phyloP scores from a whole-genome alignment of 2,888 invertebrate species.

The Oxycera nigricornis region DNA sequence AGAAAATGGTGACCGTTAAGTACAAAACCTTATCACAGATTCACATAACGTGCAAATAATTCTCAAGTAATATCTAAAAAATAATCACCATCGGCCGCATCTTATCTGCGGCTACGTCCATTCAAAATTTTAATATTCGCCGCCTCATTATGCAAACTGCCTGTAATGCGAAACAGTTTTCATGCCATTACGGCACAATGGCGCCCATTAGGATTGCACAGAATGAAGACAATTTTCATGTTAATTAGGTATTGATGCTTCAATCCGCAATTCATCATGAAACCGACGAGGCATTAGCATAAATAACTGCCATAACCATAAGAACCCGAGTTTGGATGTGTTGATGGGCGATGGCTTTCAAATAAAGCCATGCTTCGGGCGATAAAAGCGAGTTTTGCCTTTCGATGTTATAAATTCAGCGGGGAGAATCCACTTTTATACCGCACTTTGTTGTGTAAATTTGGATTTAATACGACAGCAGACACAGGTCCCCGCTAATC shows the following conservation, averaged over 20 bases:
- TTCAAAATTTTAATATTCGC: too few species aligned
- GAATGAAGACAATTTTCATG: slow-evolving; percentile 32
- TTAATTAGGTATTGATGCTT: slow-evolving; percentile 39
- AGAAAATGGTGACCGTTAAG: too few species aligned
- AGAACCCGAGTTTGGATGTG: slow-evolving; percentile 4
- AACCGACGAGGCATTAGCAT: slow-evolving; percentile 32
- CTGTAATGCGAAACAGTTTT: slow-evolving; percentile 31
- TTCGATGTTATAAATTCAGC: too few species aligned
- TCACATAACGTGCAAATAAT: too few species aligned
- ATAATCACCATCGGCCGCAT: too few species aligned
- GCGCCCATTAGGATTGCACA: slow-evolving; percentile 33
- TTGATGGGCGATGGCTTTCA: neutral
- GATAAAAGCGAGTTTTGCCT: slow-evolving; percentile 9
- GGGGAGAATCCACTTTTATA: slow-evolving; percentile 31
- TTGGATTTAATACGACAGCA: slow-evolving; percentile 15
- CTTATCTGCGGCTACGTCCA: too few species aligned
- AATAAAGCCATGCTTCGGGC: slow-evolving; percentile 8
- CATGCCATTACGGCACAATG: slow-evolving; percentile 22
- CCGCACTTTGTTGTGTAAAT: slow-evolving; percentile 30
- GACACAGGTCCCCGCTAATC: neutral
- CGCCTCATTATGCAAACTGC: slow-evolving; percentile 25
- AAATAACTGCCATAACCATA: slow-evolving; percentile 30
- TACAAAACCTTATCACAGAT: too few species aligned
- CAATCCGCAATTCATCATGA: slow-evolving; percentile 37
- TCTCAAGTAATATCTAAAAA: too few species aligned